Percentiles rank a stretch among this genome's conserved stretches.
These are phyloP conservation scores for Brachyhypopomus gauderio DNA, from an alignment of 2,113 vertebrate genomes.

Conservation along the genomic window DNA sequence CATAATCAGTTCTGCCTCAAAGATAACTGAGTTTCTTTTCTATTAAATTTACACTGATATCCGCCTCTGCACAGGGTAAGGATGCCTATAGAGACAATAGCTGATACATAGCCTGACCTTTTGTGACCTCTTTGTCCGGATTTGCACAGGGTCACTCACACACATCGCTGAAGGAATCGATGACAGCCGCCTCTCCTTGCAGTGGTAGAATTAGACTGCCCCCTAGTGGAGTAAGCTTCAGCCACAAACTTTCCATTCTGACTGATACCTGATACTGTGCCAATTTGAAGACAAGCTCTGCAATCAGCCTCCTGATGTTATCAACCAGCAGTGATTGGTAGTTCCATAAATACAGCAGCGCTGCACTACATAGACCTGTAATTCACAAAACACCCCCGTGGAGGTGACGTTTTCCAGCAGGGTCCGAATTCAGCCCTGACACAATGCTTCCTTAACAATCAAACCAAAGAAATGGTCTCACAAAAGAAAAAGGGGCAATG, in stretches of 20 bases:
- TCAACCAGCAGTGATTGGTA: constrained; percentile 37
- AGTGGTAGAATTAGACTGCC: constrained; percentile 47
- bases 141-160: constrained; percentile 27
- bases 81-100: constrained; percentile 7
- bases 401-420: constrained; percentile 4
- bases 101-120: constrained; percentile 26
- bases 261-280: constrained; percentile 22
- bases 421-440: background rate
- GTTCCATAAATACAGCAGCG: constrained; percentile 27
- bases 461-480: constrained; percentile 32
- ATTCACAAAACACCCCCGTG: constrained; percentile 17
- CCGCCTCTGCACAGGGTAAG: constrained; percentile 20
- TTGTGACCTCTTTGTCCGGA: constrained; percentile 25
- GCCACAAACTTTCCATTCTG: background rate
- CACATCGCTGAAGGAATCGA: background rate
- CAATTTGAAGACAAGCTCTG: constrained; percentile 28
- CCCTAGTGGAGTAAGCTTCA: constrained; percentile 15
- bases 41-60: background rate
- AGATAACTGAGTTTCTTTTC: constrained; percentile 22
- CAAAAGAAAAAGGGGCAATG: constrained; percentile 14
- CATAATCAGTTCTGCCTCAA: background rate
- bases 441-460: constrained; percentile 19
- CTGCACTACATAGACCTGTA: background rate
- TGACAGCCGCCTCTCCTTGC: background rate
- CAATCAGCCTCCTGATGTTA: constrained; percentile 32